phyloP scores from a whole-genome alignment of 2,888 invertebrate genomes.

The Colostygia pectinataria region DNA sequence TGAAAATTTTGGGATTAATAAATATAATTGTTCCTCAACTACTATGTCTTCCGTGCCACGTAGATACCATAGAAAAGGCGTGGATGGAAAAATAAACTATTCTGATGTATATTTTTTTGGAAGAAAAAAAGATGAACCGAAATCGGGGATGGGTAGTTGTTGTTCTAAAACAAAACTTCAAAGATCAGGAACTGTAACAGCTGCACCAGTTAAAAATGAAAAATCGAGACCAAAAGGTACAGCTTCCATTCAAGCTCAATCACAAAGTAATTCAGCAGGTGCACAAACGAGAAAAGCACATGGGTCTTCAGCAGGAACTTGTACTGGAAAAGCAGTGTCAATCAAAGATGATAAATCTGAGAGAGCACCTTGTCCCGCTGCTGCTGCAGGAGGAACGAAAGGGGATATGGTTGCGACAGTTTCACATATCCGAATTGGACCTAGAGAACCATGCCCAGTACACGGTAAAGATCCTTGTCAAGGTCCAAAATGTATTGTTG shows the following conservation, averaged over 20 bases:
- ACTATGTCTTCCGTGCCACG: constrained; percentile 35
- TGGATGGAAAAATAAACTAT: constrained; percentile 33
- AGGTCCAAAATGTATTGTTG: constrained; percentile 63
- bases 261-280: constrained; percentile 29
- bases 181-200: constrained; percentile 24
- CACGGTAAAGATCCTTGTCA: constrained; percentile 60
- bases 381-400: constrained; percentile 38
- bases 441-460: constrained; percentile 59
- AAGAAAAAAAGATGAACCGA: constrained; percentile 47
- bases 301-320: constrained; percentile 41
- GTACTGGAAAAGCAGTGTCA: constrained; percentile 51
- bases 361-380: constrained; percentile 50
- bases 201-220: constrained; percentile 29
- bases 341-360: constrained; percentile 52
- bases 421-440: constrained; percentile 67
- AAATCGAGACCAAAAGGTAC: constrained; percentile 28
- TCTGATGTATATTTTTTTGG: constrained; percentile 65
- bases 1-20: constrained; percentile 24
- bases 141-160: constrained; percentile 60
- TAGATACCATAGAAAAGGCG: constrained; percentile 25
- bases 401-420: constrained; percentile 63
- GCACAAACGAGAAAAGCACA: constrained; percentile 45
- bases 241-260: constrained; percentile 34
- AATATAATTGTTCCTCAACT: constrained; percentile 42
- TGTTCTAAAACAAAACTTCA: constrained; percentile 32